Conservation (phyloP, 1,140 invertebrate species). For the Trissolcus basalis region DNA sequence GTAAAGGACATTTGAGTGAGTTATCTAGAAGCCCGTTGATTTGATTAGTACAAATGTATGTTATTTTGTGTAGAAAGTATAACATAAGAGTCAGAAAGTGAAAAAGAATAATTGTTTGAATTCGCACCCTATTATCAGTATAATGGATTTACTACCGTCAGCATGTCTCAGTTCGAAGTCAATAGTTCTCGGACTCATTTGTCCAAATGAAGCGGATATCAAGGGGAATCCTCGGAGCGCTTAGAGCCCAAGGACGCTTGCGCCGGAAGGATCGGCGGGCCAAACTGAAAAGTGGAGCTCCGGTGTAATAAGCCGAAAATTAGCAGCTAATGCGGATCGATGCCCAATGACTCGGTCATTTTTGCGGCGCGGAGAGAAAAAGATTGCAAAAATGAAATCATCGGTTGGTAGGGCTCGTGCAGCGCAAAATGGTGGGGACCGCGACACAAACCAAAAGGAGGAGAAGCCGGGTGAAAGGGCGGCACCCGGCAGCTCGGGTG, state of each 20-base stretch:
- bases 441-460: conserved; percentile 10
- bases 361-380: conserved; percentile 47
- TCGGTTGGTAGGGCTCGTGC: conserved; percentile 22
- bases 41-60: too few relatives aligned
- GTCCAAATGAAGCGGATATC: conserved; percentile 37
- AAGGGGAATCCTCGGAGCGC: conserved; percentile 17
- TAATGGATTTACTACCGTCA: conserved; percentile 32
- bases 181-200: conserved; percentile 42
- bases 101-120: too few relatives aligned
- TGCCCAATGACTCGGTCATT: conserved; percentile 65
- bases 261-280: conserved; percentile 24
- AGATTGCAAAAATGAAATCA: conserved; percentile 75
- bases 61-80: too few relatives aligned
- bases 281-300: conserved; percentile 69
- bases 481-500: conserved; percentile 35
- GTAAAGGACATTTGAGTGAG: too few relatives aligned
- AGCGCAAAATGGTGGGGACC: conserved; percentile 11
- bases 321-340: conserved; percentile 75
- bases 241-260: conserved; percentile 18
- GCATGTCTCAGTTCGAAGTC: conserved; percentile 30
- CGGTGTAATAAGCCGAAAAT: conserved; percentile 71
- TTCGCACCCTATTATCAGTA: not conserved
- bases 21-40: too few relatives aligned
- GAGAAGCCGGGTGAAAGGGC: conserved; percentile 53
- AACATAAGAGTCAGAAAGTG: too few relatives aligned